Base-by-base conservation (phyloP, 2,888 invertebrate genomes). In the Salpingus planirostris region DNA sequence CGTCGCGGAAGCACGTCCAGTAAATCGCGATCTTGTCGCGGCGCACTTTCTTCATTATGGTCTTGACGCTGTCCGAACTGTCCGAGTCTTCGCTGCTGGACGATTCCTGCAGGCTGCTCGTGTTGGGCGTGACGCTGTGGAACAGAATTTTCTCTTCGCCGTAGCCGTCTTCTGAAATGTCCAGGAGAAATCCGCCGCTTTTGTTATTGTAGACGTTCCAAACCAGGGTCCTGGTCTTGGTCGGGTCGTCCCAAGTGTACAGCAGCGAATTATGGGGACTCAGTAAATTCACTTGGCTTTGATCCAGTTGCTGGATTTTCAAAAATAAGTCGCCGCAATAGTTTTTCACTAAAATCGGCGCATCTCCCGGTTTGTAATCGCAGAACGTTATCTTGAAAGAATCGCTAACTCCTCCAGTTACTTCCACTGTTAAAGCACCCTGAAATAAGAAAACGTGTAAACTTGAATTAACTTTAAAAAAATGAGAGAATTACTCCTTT, bases 211-310 rank as follows among this genome's bases (percentile, higher is more conserved):
- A 87, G 8, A 85, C 78, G 55, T 86, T 87, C 88, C 88, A 88
- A 46, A 81, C 68, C 2, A 89, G 66, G 29, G 73, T 73, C 38
- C 85, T 68, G 8, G 79, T 76, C 31, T 78, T 76, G 0, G 75
- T 74, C 0, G 87, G 87, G 59, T 89, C 86, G 50, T 87, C 87
- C 88, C 88, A 89, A 0, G 88, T 87, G 55, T 86, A 87, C 18
- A 87, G 59, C 53, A 86, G 66, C 6, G 80, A 77, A 59, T 86
- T 78, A 46, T 76, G 77, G 0, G 87, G 84, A 49, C 80, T 83
- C 27, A 88, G 61, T 13, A 88, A 63, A 0, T 83, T 83, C 25
- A 84, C 85, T 63, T 77, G 73, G 12, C 69, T 67, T 55, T 73
- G 46, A 45, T 65, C 65, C 15, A 62, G 54, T 64, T 88, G 87